Conservation (phyloP, 1,140 invertebrate species). For the Saccostrea cuccullata region DNA sequence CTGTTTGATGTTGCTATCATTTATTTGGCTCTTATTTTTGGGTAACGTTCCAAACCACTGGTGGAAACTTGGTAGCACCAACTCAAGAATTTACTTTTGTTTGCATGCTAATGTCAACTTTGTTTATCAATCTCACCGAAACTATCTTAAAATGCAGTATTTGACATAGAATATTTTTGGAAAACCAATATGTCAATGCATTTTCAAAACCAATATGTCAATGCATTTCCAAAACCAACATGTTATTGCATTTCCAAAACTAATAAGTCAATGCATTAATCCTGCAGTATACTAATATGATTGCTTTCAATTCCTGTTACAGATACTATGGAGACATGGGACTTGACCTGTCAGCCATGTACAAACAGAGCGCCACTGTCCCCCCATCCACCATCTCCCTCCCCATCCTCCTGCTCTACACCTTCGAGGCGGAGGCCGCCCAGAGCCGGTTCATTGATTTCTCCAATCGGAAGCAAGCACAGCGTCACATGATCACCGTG, state of each 20-base stretch:
- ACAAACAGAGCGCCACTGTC: slow-evolving; percentile 69
- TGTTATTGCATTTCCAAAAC: background rate
- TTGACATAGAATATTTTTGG: background rate
- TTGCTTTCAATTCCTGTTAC: background rate
- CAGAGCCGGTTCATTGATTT: slow-evolving; percentile 73
- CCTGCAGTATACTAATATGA: background rate
- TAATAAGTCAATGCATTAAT: background rate
- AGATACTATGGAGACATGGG: slow-evolving; percentile 71
- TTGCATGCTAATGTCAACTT: background rate
- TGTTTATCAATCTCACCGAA: background rate
- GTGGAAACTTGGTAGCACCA: background rate
- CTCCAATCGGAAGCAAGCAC: slow-evolving; percentile 70
- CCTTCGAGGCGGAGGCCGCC: slow-evolving; percentile 69
- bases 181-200: too few species aligned
- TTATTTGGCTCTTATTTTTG: background rate
- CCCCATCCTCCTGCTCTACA: slow-evolving; percentile 75
- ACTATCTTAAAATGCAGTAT: background rate
- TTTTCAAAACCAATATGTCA: too few species aligned
- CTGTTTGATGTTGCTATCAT: background rate
- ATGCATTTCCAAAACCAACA: too few species aligned
- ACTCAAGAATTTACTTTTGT: background rate
- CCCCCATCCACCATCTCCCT: slow-evolving; percentile 49
- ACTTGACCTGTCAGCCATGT: slow-evolving; percentile 68
- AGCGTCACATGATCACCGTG: slow-evolving; percentile 67
- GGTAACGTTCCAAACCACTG: background rate